Conservation (phyloP, 1,140 invertebrate genomes). For the Oedothorax gibbosus region DNA sequence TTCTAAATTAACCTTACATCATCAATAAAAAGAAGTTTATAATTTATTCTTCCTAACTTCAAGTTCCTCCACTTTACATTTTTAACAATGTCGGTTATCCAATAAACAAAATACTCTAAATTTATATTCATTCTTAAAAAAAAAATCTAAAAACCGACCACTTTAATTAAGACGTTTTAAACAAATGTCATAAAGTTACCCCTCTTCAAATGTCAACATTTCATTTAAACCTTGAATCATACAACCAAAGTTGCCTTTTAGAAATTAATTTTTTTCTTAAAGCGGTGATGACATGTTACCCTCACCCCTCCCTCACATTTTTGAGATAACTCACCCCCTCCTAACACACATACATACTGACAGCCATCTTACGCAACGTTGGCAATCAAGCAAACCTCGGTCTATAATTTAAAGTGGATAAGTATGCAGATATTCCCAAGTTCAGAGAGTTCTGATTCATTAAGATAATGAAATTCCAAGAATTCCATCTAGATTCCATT, state of each 20-base stretch:
- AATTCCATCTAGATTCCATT: conserved; percentile 37
- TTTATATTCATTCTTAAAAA: too few relatives aligned
- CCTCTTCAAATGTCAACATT: conserved; percentile 13
- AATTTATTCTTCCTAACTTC: too few relatives aligned
- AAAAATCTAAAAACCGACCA: too few relatives aligned
- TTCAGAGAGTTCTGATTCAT: conserved; percentile 54
- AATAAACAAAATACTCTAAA: too few relatives aligned
- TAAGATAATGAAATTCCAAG: conserved; percentile 61
- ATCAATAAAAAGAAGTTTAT: too few relatives aligned
- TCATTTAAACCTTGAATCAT: conserved; percentile 1
- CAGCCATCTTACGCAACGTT: conserved; percentile 11
- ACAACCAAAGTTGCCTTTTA: background rate
- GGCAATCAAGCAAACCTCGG: conserved; percentile 59
- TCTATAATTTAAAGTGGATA: conserved; percentile 60
- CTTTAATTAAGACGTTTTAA: conserved; percentile 28
- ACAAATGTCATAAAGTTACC: background rate
- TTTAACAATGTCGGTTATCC: too few relatives aligned
- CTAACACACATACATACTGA: too few relatives aligned
- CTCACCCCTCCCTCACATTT: conserved; percentile 1
- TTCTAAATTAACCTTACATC: too few relatives aligned
- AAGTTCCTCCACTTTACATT: too few relatives aligned
- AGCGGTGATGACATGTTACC: conserved; percentile 41
- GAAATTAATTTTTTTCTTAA: conserved; percentile 37
- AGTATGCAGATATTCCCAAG: conserved; percentile 54
- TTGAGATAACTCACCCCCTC: background rate